Percentiles rank a stretch among this genome's conserved stretches.
These are phyloP conservation scores for Polypterus bichir DNA, from an alignment of 2,113 vertebrate species.

Conservation along the genomic window DNA sequence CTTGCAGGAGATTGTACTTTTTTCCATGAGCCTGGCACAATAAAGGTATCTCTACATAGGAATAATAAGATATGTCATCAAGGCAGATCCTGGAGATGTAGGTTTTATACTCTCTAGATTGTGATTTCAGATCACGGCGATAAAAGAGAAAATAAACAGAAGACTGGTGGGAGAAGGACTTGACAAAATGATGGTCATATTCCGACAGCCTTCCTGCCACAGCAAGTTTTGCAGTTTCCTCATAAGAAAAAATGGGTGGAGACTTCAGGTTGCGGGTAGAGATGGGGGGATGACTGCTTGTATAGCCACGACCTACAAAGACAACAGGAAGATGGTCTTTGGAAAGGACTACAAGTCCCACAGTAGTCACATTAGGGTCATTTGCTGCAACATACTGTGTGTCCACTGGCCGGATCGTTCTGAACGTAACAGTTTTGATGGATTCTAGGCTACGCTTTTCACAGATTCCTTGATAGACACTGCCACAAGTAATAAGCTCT, in stretches of 20 bases:
- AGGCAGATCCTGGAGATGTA: conserved; percentile 84
- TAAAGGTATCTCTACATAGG: conserved; percentile 84
- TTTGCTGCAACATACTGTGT: conserved; percentile 93
- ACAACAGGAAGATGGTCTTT: conserved; percentile 63
- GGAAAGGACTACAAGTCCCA: conserved; percentile 72
- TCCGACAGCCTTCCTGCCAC: conserved; percentile 83
- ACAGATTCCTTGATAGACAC: conserved; percentile 84
- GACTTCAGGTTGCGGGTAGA: conserved; percentile 80
- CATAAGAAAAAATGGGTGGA: conserved; percentile 85
- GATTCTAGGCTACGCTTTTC: conserved; percentile 70
- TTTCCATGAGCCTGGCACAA: conserved; percentile 57
- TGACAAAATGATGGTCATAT: conserved; percentile 91
- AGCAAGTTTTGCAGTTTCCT: conserved; percentile 87
- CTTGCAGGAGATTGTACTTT: conserved; percentile 75
- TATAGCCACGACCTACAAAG: conserved; percentile 87
- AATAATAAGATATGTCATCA: conserved; percentile 86
- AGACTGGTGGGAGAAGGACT: conserved; percentile 64
- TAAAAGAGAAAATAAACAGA: conserved; percentile 91
- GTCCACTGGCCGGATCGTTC: conserved; percentile 75
- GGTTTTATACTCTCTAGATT: conserved; percentile 75
- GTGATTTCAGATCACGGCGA: conserved; percentile 78
- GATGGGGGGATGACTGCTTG: conserved; percentile 87
- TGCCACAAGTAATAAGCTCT: conserved; percentile 85
- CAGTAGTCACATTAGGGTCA: conserved; percentile 82
- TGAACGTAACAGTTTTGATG: conserved; percentile 57